These are phyloP conservation scores for Tretioscincus oriximinensis DNA, from an alignment of 2,113 vertebrate species.

Conservation along the genomic window DNA sequence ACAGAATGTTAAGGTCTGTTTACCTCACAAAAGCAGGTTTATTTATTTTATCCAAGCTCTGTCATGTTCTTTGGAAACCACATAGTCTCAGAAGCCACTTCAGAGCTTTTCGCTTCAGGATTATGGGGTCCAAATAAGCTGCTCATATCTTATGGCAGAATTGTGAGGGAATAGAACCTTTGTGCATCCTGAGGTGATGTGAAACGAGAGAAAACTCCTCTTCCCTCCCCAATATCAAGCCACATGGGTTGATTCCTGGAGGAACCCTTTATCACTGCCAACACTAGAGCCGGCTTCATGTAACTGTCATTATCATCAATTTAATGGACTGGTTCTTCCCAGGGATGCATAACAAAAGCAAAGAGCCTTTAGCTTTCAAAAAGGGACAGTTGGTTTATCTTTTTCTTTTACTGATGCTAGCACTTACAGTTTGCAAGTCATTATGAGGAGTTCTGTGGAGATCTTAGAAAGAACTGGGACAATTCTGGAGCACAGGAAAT, in stretches of 20 bases:
- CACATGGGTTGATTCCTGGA: not conserved
- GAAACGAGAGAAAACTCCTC: not conserved
- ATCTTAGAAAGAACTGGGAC: too few relatives aligned
- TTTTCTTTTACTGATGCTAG: not conserved
- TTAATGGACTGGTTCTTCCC: not conserved
- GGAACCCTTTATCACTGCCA: not conserved
- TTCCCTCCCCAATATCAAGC: not conserved
- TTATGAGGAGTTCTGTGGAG: not conserved
- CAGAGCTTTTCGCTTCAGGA: not conserved
- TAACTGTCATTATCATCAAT: not conserved
- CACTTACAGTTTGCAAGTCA: not conserved
- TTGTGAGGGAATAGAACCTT: not conserved
- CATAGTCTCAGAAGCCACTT: not conserved
- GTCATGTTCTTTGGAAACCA: not conserved
- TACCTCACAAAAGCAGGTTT: not conserved
- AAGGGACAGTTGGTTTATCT: not conserved
- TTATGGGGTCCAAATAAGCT: not conserved
- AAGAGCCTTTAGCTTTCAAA: not conserved
- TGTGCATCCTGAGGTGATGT: not conserved
- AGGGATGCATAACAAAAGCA: not conserved
- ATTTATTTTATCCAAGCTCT: not conserved
- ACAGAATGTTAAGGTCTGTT: conserved; percentile 19
- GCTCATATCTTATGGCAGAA: not conserved
- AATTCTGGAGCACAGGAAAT: too few relatives aligned
- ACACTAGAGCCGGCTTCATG: not conserved